These are phyloP conservation scores for Nomada ruficornis DNA, from an alignment of 2,888 invertebrate species.

Conservation along the genomic window DNA sequence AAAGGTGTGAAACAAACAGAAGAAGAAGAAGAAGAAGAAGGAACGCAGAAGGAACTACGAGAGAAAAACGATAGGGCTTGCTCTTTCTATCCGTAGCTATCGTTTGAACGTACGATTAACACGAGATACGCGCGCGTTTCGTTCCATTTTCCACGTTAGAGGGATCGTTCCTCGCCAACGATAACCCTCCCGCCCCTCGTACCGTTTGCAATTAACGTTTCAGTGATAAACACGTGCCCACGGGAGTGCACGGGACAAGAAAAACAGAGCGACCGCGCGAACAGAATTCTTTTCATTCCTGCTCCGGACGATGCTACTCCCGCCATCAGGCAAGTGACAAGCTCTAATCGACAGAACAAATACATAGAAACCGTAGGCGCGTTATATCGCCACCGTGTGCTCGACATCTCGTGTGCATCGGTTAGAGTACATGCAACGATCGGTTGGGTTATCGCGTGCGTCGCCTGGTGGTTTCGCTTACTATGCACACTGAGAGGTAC, in stretches of 20 bases:
- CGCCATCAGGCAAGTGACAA: constrained; percentile 32
- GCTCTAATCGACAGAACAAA: neutral
- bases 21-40: neutral
- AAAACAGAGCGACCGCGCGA: too few species aligned
- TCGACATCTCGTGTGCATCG: neutral
- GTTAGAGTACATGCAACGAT: constrained; percentile 37
- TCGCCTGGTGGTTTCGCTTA: constrained; percentile 42
- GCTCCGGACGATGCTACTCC: constrained; percentile 24
- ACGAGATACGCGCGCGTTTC: constrained; percentile 28
- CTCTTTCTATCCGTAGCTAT: neutral
- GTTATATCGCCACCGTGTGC: neutral
- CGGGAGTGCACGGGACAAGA: constrained; percentile 12
- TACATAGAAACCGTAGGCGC: neutral
- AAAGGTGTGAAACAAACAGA: neutral
- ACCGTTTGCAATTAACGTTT: constrained; percentile 35
- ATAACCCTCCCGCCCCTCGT: constrained; percentile 9
- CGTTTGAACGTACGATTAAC: constrained; percentile 20
- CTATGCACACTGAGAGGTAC: constrained; percentile 64
- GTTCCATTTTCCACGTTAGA: neutral
- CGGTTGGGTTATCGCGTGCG: constrained; percentile 35
- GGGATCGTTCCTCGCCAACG: neutral
- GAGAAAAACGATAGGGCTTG: neutral
- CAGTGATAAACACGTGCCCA: constrained; percentile 56
- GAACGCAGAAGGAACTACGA: neutral
- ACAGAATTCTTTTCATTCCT: neutral